Conservation (phyloP, 2,888 invertebrate species). For the Choreutis nemorana region DNA sequence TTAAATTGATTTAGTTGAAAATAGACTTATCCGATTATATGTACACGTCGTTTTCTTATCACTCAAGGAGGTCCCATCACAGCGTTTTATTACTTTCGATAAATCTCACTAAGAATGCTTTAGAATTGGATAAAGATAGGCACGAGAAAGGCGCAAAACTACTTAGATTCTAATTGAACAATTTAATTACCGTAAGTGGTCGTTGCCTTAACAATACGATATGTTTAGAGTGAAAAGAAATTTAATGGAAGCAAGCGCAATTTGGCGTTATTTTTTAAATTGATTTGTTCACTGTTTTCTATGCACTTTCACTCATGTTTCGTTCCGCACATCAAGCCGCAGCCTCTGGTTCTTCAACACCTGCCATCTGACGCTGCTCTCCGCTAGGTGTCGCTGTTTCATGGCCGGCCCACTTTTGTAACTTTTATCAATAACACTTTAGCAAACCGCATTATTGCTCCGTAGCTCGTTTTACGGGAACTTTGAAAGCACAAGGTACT, state of each 20-base stretch:
- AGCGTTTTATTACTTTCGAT: slow-evolving; percentile 33
- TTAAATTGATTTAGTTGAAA: too few species aligned
- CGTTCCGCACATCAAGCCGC: slow-evolving; percentile 57
- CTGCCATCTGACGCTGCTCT: slow-evolving; percentile 53
- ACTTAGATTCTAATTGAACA: slow-evolving; percentile 38
- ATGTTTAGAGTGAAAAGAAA: slow-evolving; percentile 51
- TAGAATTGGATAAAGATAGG: slow-evolving; percentile 52
- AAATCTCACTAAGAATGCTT: slow-evolving; percentile 40
- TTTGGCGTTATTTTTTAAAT: slow-evolving; percentile 43
- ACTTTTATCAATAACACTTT: slow-evolving; percentile 51
- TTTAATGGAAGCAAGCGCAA: slow-evolving; percentile 61
- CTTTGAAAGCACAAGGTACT: too few species aligned
- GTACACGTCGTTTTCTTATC: slow-evolving; percentile 19
- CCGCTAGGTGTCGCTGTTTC: slow-evolving; percentile 47
- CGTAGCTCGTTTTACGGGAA: too few species aligned
- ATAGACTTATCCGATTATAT: slow-evolving; percentile 8
- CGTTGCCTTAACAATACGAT: slow-evolving; percentile 49
- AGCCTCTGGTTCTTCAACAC: slow-evolving; percentile 59
- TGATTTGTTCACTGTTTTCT: slow-evolving; percentile 9
- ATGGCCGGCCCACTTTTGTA: slow-evolving; percentile 61
- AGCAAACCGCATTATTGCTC: slow-evolving; percentile 36
- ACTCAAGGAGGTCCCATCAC: slow-evolving; percentile 46
- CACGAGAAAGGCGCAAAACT: slow-evolving; percentile 59
- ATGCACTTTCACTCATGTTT: slow-evolving; percentile 42
- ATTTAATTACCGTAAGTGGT: slow-evolving; percentile 29